phyloP scores from a whole-genome alignment of 2,113 vertebrate genomes.

The Chloropsis cyanopogon region DNA sequence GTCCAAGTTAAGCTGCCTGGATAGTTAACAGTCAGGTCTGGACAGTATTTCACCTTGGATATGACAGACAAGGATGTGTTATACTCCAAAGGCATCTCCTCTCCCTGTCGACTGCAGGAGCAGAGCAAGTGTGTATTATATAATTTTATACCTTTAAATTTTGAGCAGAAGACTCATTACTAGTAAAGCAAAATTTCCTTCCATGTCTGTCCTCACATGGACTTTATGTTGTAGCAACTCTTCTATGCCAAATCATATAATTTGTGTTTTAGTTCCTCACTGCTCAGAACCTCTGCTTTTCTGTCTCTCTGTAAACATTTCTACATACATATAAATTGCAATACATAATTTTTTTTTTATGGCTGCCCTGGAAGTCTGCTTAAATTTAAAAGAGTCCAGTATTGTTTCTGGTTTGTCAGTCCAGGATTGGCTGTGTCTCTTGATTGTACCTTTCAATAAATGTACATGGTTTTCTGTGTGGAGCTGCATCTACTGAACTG shows the following conservation, averaged over 20 bases:
- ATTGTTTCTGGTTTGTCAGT: background rate
- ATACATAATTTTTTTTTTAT: background rate
- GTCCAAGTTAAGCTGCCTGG: background rate
- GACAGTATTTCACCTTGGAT: background rate
- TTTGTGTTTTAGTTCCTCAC: background rate
- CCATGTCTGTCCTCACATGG: background rate
- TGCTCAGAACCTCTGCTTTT: background rate
- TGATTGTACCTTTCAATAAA: background rate
- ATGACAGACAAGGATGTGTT: background rate
- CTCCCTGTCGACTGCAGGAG: background rate
- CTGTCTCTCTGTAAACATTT: background rate
- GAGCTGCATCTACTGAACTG: background rate
- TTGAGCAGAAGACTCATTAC: background rate
- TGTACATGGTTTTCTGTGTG: background rate
- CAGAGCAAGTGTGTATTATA: background rate
- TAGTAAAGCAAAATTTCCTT: background rate
- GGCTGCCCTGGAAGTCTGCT: background rate
- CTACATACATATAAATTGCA: background rate
- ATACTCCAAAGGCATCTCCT: background rate
- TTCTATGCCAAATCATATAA: background rate
- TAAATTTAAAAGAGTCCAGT: background rate
- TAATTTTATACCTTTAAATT: background rate
- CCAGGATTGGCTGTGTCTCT: background rate
- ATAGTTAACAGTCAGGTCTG: background rate
- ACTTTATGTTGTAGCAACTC: background rate